Conservation (phyloP, 1,140 invertebrate species). For the Colletes latitarsis region DNA sequence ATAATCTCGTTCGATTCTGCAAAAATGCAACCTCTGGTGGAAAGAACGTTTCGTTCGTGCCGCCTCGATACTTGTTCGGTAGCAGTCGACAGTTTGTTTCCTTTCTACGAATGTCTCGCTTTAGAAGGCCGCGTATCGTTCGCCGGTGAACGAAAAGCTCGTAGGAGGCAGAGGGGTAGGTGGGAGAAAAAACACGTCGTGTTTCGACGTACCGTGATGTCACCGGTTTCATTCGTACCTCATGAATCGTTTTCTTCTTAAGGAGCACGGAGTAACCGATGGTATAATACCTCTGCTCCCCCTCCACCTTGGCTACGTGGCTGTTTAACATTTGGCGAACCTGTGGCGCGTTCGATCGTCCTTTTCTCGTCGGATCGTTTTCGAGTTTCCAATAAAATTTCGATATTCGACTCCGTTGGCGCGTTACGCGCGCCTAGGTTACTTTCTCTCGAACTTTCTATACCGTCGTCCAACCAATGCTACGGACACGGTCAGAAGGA, state of each 20-base stretch:
- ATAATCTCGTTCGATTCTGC: no score
- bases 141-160: neutral
- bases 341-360: neutral
- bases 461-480: slow-evolving; percentile 10
- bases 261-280: neutral
- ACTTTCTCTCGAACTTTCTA: slow-evolving; percentile 53
- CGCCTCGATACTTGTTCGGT: neutral
- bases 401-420: neutral
- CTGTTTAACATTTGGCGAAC: neutral
- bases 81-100: neutral
- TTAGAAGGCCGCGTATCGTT: slow-evolving; percentile 14
- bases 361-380: neutral
- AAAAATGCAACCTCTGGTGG: no score
- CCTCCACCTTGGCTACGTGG: neutral
- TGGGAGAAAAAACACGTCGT: neutral
- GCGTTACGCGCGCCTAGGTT: slow-evolving; percentile 19
- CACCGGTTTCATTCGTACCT: slow-evolving; percentile 22
- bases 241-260: slow-evolving; percentile 22
- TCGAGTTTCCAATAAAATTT: neutral
- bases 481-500: slow-evolving; percentile 42
- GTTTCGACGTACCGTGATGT: slow-evolving; percentile 41
- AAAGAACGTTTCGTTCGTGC: neutral
- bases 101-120: neutral
- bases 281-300: no score
- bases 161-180: slow-evolving; percentile 14